Percentiles rank a stretch among this genome's conserved stretches.
Evolutionary conservation across 2,113 vertebrate genomes (phyloP).

Genomic region (Rhinolophus ferrumequinum): DNA sequence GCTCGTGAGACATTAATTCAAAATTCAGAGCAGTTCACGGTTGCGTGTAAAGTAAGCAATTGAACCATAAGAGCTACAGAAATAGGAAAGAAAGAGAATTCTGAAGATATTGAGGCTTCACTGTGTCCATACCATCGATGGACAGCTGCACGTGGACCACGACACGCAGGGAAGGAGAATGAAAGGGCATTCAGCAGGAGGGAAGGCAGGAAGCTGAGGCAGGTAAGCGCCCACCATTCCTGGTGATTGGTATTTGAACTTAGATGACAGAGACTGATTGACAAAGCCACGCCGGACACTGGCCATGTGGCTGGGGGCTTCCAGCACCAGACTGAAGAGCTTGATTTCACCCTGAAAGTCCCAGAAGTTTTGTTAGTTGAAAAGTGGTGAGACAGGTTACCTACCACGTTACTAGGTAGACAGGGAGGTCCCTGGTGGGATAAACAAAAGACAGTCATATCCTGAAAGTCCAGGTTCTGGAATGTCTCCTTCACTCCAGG

Average conservation of each 20-base stretch:
- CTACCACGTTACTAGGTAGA: no score
- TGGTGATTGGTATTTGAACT: not conserved
- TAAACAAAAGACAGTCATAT: no score
- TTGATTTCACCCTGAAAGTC: not conserved
- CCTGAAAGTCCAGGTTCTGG: no score
- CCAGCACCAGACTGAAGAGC: not conserved
- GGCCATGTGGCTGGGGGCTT: not conserved
- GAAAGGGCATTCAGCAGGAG: not conserved
- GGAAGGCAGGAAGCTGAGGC: not conserved
- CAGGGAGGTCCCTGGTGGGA: no score
- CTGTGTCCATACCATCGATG: not conserved
- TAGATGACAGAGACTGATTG: not conserved
- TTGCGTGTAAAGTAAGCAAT: not conserved
- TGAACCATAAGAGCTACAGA: not conserved
- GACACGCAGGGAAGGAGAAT: not conserved
- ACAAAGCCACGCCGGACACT: not conserved
- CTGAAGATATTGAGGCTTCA: not conserved
- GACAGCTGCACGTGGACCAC: rapidly evolving
- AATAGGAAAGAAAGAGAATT: not conserved
- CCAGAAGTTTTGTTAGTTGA: not conserved
- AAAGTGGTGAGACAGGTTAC: not conserved
- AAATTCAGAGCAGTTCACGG: not conserved
- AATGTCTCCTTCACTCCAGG: no score
- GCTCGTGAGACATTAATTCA: not conserved
- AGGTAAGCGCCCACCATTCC: not conserved